Base-by-base conservation (phyloP, 1,140 invertebrate species). In the Heterodera schachtii region DNA sequence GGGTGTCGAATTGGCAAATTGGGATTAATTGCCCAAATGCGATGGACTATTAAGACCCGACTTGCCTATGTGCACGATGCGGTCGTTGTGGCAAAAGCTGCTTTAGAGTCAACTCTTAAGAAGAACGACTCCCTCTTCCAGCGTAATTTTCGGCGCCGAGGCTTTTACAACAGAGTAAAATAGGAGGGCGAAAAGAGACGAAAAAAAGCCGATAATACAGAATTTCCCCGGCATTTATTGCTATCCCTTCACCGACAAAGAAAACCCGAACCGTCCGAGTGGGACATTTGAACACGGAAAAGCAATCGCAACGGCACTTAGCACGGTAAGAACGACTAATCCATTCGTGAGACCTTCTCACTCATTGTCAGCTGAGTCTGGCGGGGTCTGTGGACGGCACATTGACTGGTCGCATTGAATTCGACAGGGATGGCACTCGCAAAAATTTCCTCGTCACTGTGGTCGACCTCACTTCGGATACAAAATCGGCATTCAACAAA, bases 31-130 rank as follows among this genome's bases (percentile, higher is more conserved):
- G 31, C 31, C 31, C 31, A 31, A 31, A 31, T 31, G 31, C 31
- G 31, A 31, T 31, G 31, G 31, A 31, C 31, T 31, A 31, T 31
- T 81, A 47, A 90, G 87, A 75, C 87, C 13, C 70, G 85, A 41
- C 66, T 88, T 5, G 89, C 88, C 4, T 88, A 90, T 79, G 88
- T 86, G 13, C 88, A 89, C 75, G 88, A 89, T 73, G 86, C 89
- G 4, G 77, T 89, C 31, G 66, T 89, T 16, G 87, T 90, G 9
- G 84, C 88, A 2, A 90, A 86, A 74, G 87, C 81, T n/a, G 88
- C 85, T 31, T 86, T 89, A n/a, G 86, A 86, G 57, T 49, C 67
- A 16, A 77, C 85, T 44, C 66, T 90, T 44, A 57, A 79, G 2
- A 81, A 77, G 21, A 89, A 89, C 71, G 88, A 89, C 78, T 89